Conservation (phyloP, 1,140 invertebrate genomes). For the Diabrotica undecimpunctata region DNA sequence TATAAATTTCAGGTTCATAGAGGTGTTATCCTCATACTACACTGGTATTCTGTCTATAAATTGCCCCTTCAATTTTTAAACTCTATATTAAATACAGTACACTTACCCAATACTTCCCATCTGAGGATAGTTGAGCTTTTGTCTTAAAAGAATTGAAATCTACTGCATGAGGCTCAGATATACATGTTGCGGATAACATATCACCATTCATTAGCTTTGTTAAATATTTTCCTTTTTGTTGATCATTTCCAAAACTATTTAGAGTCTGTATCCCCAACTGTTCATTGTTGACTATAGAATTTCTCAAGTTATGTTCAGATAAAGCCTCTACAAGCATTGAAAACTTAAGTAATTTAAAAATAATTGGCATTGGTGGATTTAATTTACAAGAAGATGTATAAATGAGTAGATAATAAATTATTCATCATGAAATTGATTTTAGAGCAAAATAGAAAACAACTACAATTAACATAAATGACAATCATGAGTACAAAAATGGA, state of each 20-base stretch:
- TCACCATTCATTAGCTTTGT: constrained; percentile 50
- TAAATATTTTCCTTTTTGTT: constrained; percentile 52
- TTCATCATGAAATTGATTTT: too few species aligned
- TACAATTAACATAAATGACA: too few species aligned
- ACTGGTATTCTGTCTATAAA: too few species aligned
- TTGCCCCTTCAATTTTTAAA: neutral
- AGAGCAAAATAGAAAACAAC: too few species aligned
- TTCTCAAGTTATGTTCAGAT: constrained; percentile 47
- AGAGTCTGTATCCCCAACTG: constrained; percentile 50
- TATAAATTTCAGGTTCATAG: too few species aligned
- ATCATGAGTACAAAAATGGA: too few species aligned
- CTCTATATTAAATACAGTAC: neutral
- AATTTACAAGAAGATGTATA: too few species aligned
- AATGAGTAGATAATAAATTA: too few species aligned
- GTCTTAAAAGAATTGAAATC: constrained; percentile 45
- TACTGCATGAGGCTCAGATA: constrained; percentile 47
- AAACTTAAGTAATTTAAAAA: too few species aligned
- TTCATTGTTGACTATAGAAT: constrained; percentile 49
- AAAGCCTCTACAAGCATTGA: constrained; percentile 47
- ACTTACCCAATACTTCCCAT: constrained; percentile 46
- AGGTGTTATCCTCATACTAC: too few species aligned
- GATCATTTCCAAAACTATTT: constrained; percentile 44
- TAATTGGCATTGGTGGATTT: too few species aligned
- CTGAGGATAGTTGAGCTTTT: constrained; percentile 35
- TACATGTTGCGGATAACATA: constrained; percentile 48